Evolutionary conservation across 2,888 invertebrate genomes (phyloP).

Genomic region (Eupithecia subfuscata): DNA sequence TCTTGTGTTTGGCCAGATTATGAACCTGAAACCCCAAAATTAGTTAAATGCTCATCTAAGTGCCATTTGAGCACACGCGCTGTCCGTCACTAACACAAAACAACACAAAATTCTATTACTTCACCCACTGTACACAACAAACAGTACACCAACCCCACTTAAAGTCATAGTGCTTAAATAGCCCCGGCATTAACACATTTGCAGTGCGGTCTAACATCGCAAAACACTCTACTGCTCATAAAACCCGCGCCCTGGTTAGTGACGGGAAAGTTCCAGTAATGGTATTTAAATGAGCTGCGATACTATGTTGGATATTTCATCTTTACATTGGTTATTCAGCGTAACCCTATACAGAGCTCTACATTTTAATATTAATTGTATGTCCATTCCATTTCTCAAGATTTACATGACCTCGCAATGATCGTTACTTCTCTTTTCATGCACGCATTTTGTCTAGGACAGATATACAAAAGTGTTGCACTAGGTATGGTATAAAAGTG

Average conservation of each 20-base stretch:
- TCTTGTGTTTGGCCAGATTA: neutral
- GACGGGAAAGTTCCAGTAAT: conserved; percentile 15
- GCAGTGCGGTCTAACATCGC: conserved; percentile 47
- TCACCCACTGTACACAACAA: neutral
- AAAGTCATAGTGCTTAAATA: conserved; percentile 32
- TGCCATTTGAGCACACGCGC: neutral
- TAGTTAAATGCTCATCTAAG: neutral
- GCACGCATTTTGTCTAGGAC: too few species aligned
- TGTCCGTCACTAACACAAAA: neutral
- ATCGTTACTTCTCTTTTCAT: neutral
- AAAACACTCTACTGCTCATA: conserved; percentile 56
- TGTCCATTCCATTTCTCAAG: neutral
- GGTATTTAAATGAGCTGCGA: conserved; percentile 5
- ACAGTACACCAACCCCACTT: conserved; percentile 22
- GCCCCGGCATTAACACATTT: conserved; percentile 35
- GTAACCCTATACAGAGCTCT: neutral
- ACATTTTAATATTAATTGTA: neutral
- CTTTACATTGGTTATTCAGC: neutral
- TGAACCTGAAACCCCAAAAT: neutral
- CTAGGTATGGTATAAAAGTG: too few species aligned
- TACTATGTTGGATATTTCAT: conserved; percentile 4
- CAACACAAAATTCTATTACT: neutral
- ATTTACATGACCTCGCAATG: neutral
- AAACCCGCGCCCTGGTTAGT: conserved; percentile 43
- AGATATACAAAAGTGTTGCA: too few species aligned